Evolutionary conservation across 2,888 invertebrate genomes (phyloP).

Genomic region (Notodonta ziczac): DNA sequence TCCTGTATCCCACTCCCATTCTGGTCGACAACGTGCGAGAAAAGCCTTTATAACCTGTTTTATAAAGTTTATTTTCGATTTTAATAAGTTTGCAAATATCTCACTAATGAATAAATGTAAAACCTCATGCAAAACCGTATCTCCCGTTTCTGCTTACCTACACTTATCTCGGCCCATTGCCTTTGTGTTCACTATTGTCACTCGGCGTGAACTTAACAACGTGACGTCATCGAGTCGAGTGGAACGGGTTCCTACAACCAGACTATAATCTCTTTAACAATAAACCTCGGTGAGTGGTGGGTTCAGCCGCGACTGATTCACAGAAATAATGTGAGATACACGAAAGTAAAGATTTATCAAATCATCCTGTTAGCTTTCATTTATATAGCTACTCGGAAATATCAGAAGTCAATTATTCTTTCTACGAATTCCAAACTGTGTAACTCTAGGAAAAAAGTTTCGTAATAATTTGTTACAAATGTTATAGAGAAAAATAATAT

Average conservation of each 20-base stretch:
- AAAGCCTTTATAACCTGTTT: too few species aligned
- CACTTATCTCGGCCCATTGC: slow-evolving; percentile 32
- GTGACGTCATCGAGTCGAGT: slow-evolving; percentile 42
- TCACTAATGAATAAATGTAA: too few species aligned
- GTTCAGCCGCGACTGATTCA: slow-evolving; percentile 33
- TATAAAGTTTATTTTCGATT: too few species aligned
- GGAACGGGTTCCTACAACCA: slow-evolving; percentile 30
- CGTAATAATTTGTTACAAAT: too few species aligned
- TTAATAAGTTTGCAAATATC: too few species aligned
- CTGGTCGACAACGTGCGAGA: too few species aligned
- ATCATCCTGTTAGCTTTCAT: slow-evolving; percentile 7
- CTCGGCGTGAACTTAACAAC: slow-evolving; percentile 48
- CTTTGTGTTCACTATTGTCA: slow-evolving; percentile 49
- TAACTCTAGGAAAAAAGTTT: too few species aligned
- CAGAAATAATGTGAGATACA: slow-evolving; percentile 28
- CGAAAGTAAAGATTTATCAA: slow-evolving; percentile 11
- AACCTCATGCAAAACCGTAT: slow-evolving; percentile 12
- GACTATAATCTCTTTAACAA: slow-evolving; percentile 39
- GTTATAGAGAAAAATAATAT: too few species aligned
- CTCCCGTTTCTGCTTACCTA: slow-evolving; percentile 33
- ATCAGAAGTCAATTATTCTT: background rate
- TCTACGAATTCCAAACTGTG: background rate
- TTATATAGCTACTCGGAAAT: background rate
- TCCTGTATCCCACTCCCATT: too few species aligned
- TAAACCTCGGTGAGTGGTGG: slow-evolving; percentile 32